Evolutionary conservation across 1,140 invertebrate genomes (phyloP).

Genomic region (Eumeta japonica): DNA sequence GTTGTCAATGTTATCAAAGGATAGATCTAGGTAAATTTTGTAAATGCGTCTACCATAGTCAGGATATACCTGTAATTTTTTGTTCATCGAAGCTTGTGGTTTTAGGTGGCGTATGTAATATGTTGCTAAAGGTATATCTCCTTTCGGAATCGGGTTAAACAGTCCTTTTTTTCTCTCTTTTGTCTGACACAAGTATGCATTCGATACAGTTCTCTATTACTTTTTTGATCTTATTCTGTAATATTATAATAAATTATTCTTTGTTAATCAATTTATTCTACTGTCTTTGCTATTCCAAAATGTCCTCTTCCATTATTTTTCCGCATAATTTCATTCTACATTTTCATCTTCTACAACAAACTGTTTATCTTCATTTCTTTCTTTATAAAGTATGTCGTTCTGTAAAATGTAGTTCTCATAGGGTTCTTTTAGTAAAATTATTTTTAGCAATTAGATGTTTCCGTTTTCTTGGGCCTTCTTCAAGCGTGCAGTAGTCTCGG

Average conservation of each 20-base stretch:
- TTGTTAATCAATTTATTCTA: constrained; percentile 27
- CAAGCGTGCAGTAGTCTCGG: constrained; percentile 9
- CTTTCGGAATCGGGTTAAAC: constrained; percentile 25
- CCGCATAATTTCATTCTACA: constrained; percentile 23
- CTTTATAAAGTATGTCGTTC: constrained; percentile 17
- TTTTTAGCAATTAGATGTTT: constrained; percentile 21
- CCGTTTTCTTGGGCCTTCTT: constrained; percentile 19
- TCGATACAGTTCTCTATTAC: constrained; percentile 27
- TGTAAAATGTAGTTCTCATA: constrained; percentile 19
- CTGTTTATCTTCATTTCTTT: constrained; percentile 13
- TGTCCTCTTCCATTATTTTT: constrained; percentile 26
- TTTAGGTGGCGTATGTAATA: too few relatives aligned
- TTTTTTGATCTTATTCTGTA: constrained; percentile 26
- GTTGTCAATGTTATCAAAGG: too few relatives aligned
- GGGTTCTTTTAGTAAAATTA: constrained; percentile 13
- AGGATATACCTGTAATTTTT: too few relatives aligned
- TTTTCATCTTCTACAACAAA: constrained; percentile 25
- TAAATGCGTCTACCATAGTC: too few relatives aligned
- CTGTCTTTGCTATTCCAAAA: constrained; percentile 37
- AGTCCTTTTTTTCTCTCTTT: constrained; percentile 39
- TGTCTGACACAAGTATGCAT: constrained; percentile 24
- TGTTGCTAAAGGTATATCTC: constrained; percentile 21
- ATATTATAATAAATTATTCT: constrained; percentile 35
- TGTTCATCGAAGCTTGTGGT: too few relatives aligned
- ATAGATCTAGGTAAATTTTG: too few relatives aligned